These are phyloP conservation scores for Rachycentron canadum DNA, from an alignment of 2,797 vertebrate genomes.

Conservation along the genomic window DNA sequence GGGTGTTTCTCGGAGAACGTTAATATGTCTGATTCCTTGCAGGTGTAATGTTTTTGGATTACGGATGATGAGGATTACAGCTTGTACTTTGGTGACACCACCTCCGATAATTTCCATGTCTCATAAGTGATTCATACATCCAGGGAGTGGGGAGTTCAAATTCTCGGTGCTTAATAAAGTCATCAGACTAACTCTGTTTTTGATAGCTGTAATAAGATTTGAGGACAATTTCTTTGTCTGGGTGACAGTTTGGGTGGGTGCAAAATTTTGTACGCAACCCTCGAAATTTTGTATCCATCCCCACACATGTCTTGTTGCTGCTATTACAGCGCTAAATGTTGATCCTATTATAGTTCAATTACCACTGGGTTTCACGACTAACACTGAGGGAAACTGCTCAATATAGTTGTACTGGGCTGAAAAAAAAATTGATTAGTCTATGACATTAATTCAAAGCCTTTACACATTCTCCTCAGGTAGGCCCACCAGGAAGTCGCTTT, in stretches of 20 bases:
- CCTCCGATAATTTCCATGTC: conserved; percentile 23
- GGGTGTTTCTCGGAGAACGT: neutral
- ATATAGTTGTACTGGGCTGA: neutral
- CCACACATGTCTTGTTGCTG: neutral
- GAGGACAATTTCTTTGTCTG: neutral
- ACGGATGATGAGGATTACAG: conserved; percentile 35
- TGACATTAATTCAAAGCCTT: conserved; percentile 41
- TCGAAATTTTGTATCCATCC: neutral
- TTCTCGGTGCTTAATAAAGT: neutral
- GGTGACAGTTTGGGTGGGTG: conserved; percentile 12
- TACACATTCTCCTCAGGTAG: conserved; percentile 60
- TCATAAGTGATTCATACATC: conserved; percentile 26
- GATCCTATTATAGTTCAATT: neutral
- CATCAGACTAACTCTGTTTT: neutral
- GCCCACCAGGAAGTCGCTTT: conserved; percentile 49
- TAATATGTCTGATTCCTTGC: conserved; percentile 18
- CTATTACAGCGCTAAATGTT: neutral
- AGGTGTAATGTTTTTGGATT: conserved; percentile 37
- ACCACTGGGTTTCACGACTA: neutral
- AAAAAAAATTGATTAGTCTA: conserved; percentile 33
- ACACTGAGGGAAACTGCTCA: conserved; percentile 9
- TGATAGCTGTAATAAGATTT: neutral
- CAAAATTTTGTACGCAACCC: conserved; percentile 14
- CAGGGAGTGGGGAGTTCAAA: neutral
- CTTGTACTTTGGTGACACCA: conserved; percentile 25